A percentile compares a stretch with the other conserved stretches of the same genome.
Evolutionary conservation across 1,140 invertebrate genomes (phyloP).

Genomic region (Lepidurus arcticus): DNA sequence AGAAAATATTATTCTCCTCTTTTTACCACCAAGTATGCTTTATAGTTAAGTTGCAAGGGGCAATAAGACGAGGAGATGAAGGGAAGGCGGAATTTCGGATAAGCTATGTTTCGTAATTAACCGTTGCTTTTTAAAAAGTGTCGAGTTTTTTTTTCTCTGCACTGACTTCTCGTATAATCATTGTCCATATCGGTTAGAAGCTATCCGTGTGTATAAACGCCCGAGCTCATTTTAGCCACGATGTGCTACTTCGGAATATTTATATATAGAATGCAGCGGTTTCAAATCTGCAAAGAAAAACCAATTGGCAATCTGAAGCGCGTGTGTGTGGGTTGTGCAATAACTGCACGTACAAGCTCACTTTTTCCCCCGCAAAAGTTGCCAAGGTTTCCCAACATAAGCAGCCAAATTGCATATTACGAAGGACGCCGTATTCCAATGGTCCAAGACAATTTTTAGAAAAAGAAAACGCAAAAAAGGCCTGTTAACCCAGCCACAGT

Average conservation of each 20-base stretch:
- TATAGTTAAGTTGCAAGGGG: neutral
- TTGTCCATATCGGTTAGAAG: too few relatives aligned
- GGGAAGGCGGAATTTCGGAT: neutral
- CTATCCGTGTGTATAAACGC: too few relatives aligned
- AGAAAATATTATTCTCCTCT: neutral
- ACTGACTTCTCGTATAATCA: too few relatives aligned
- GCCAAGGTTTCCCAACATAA: neutral
- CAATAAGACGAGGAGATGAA: slow-evolving; percentile 14
- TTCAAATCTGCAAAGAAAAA: neutral
- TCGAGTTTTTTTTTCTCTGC: too few relatives aligned
- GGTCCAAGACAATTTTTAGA: neutral
- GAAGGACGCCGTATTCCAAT: slow-evolving; percentile 7
- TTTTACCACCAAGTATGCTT: neutral
- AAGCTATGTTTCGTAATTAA: too few relatives aligned
- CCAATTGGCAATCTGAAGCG: neutral
- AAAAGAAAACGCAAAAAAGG: neutral
- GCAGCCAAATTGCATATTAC: neutral
- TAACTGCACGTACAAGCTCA: neutral
- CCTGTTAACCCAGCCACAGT: too few relatives aligned
- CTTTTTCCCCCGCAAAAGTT: neutral
- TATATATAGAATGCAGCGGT: neutral
- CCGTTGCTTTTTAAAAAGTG: too few relatives aligned
- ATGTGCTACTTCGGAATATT: neutral
- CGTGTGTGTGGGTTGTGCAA: neutral
- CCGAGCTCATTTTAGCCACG: neutral